phyloP scores from a whole-genome alignment of 1,140 invertebrate species.

The Apis laboriosa region DNA sequence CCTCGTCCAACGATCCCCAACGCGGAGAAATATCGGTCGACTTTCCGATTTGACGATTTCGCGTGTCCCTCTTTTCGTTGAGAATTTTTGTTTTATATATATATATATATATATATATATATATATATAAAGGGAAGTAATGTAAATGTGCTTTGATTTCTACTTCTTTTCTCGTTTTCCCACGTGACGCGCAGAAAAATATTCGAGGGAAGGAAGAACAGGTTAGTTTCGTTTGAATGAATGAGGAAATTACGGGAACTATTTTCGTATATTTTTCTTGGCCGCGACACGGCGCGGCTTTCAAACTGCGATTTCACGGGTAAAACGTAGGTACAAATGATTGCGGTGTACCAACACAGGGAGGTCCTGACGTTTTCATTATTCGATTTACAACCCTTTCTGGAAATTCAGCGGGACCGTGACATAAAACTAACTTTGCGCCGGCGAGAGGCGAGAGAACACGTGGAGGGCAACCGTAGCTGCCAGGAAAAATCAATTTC shows the following conservation, averaged over 20 bases:
- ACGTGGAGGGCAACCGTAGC: slow-evolving; percentile 53
- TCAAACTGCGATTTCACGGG: slow-evolving; percentile 56
- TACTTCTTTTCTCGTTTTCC: no score
- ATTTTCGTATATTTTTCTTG: slow-evolving; percentile 47
- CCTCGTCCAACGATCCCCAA: slow-evolving; percentile 14
- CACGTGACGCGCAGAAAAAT: no score
- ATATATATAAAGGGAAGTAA: no score
- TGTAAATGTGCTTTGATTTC: no score
- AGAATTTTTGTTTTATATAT: no score
- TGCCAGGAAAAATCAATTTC: slow-evolving; percentile 67
- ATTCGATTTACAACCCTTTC: slow-evolving; percentile 68
- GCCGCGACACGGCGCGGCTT: slow-evolving; percentile 11
- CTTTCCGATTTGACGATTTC: neutral
- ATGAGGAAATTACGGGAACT: slow-evolving; percentile 5
- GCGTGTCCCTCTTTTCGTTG: no score
- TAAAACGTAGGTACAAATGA: slow-evolving; percentile 59
- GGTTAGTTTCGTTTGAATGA: neutral
- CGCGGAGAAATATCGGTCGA: slow-evolving; percentile 25
- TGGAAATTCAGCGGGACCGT: slow-evolving; percentile 63
- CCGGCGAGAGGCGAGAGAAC: slow-evolving; percentile 29
- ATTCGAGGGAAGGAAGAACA: no score
- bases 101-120: no score
- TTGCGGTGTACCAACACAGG: slow-evolving; percentile 56
- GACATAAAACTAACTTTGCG: slow-evolving; percentile 64
- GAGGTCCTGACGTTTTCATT: slow-evolving; percentile 68